These are phyloP conservation scores for Ichneumon xanthorius DNA, from an alignment of 2,888 invertebrate species.

Conservation along the genomic window DNA sequence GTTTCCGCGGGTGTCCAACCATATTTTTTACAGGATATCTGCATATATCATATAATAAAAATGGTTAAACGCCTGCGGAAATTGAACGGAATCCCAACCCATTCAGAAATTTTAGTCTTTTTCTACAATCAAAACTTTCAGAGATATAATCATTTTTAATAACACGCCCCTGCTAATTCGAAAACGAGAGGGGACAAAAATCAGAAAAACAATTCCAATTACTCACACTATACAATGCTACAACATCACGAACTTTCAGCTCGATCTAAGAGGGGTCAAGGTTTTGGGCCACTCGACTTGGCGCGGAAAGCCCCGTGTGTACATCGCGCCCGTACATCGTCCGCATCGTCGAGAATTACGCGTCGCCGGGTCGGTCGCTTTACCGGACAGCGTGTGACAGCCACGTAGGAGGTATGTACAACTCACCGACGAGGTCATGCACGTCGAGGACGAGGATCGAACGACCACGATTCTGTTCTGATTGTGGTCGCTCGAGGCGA, in stretches of 20 bases:
- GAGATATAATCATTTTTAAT: too few species aligned
- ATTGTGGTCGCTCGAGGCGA: constrained; percentile 82
- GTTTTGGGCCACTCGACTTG: too few species aligned
- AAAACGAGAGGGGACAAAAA: too few species aligned
- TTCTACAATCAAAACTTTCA: too few species aligned
- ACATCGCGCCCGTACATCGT: constrained; percentile 1
- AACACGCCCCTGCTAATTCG: too few species aligned
- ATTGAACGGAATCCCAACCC: neutral
- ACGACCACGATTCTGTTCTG: constrained; percentile 84
- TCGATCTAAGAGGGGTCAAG: too few species aligned
- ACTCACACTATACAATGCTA: too few species aligned
- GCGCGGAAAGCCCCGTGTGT: too few species aligned
- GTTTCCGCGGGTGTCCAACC: too few species aligned
- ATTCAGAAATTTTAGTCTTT: neutral
- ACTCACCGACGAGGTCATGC: constrained; percentile 80
- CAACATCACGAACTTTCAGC: too few species aligned
- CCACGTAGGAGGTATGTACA: constrained; percentile 57
- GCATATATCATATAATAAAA: neutral
- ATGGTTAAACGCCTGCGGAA: too few species aligned
- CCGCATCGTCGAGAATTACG: constrained; percentile 45
- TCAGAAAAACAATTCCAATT: too few species aligned
- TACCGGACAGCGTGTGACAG: constrained; percentile 42
- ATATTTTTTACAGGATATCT: neutral
- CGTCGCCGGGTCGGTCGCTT: constrained; percentile 5
- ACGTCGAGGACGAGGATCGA: constrained; percentile 80